Conservation (phyloP, 2,797 vertebrate genomes). For the Mus spretus region DNA sequence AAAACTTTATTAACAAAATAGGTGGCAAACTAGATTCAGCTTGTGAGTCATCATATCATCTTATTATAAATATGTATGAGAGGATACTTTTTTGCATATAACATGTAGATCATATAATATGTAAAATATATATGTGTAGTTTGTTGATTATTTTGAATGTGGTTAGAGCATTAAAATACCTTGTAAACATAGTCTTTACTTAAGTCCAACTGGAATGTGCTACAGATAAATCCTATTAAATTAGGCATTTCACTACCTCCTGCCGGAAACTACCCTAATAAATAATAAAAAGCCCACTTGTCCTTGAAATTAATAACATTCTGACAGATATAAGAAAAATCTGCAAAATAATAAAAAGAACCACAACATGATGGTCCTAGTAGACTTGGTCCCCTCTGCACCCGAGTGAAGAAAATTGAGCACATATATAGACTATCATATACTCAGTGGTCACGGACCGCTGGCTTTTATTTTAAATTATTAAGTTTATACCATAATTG, state of each 20-base stretch:
- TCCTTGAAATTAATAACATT: conserved; percentile 26
- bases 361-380: background rate
- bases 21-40: background rate
- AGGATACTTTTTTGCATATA: background rate
- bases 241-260: background rate
- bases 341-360: background rate
- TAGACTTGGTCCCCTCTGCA: background rate
- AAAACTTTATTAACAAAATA: conserved; percentile 45
- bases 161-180: background rate
- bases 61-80: background rate
- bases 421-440: background rate
- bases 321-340: background rate
- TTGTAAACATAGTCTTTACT: conserved; percentile 29
- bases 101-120: background rate
- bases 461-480: conserved; percentile 59
- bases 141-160: conserved; percentile 16
- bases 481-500: background rate
- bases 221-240: conserved; percentile 5
- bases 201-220: conserved; percentile 13
- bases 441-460: background rate
- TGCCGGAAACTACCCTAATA: background rate
- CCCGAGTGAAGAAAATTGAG: background rate
- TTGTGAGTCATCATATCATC: background rate
- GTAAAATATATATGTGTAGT: background rate
- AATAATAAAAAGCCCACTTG: background rate